phyloP scores from a whole-genome alignment of 2,113 vertebrate species.

The Apteryx owenii region DNA sequence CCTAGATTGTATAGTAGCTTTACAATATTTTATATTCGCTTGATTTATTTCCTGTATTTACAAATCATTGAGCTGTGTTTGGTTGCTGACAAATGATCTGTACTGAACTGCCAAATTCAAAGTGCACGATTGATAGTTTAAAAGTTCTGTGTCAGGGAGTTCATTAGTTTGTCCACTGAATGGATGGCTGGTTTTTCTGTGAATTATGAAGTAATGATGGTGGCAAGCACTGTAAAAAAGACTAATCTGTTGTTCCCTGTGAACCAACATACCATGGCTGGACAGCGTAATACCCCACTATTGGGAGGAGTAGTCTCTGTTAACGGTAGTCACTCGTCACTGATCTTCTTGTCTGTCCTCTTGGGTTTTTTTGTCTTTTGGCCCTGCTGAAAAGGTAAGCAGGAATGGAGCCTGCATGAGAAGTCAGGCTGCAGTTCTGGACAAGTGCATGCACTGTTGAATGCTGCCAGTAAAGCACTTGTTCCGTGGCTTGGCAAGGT shows the following conservation, averaged over 20 bases:
- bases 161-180: background rate
- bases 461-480: background rate
- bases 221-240: background rate
- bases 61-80: background rate
- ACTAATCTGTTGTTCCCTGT: rapidly evolving
- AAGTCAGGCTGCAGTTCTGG: background rate
- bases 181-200: background rate
- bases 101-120: background rate
- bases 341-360: background rate
- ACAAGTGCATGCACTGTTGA: background rate
- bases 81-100: background rate
- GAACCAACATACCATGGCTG: rapidly evolving
- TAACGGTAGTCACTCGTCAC: no score
- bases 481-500: slow-evolving; percentile 10
- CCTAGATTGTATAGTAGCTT: rapidly evolving
- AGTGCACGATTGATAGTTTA: background rate
- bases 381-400: background rate
- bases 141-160: background rate
- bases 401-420: background rate
- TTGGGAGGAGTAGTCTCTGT: no score
- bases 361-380: background rate
- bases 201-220: background rate
- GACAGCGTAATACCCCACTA: background rate
- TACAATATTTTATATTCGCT: background rate
- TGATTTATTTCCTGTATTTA: background rate